A percentile compares a stretch with the other conserved stretches of the same genome.
Evolutionary conservation across 2,888 invertebrate species (phyloP).

Genomic region (Drosophila leonis): DNA sequence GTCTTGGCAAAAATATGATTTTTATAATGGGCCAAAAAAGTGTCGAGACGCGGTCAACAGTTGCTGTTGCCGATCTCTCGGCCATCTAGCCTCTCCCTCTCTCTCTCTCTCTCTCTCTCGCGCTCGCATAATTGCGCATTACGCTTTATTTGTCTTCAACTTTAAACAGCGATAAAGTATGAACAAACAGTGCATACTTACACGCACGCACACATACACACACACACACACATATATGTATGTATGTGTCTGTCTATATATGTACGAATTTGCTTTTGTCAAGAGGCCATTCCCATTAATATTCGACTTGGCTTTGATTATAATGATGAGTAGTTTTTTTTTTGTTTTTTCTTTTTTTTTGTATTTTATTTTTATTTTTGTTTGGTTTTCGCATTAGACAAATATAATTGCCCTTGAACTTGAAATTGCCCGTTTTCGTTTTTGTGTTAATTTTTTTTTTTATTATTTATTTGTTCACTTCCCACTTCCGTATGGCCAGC

Average conservation of each 20-base stretch:
- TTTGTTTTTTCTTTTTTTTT: conserved; percentile 6
- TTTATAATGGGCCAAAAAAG: conserved; percentile 55
- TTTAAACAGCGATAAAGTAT: conserved; percentile 20
- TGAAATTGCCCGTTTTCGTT: conserved; percentile 23
- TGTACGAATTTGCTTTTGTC: conserved; percentile 59
- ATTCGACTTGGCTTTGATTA: conserved; percentile 38
- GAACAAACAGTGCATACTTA: conserved; percentile 20
- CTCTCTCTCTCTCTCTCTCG: background rate
- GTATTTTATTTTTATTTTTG: conserved; percentile 20
- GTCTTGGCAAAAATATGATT: conserved; percentile 69
- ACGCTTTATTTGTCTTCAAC: conserved; percentile 51
- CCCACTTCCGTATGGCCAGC: conserved; percentile 41
- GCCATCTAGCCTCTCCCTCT: background rate
- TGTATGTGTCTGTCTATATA: conserved; percentile 15
- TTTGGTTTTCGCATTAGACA: conserved; percentile 26
- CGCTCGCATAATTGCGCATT: conserved; percentile 66
- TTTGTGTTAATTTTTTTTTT: conserved; percentile 2
- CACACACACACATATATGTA: conserved; percentile 12
- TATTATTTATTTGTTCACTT: conserved; percentile 27
- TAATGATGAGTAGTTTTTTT: conserved; percentile 24
- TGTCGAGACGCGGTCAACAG: conserved; percentile 53
- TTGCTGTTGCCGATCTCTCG: conserved; percentile 29
- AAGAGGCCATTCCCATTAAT: conserved; percentile 73
- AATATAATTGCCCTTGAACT: conserved; percentile 50
- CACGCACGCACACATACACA: background rate